phyloP scores from a whole-genome alignment of 2,888 invertebrate species.

The Napeogenes inachia region DNA sequence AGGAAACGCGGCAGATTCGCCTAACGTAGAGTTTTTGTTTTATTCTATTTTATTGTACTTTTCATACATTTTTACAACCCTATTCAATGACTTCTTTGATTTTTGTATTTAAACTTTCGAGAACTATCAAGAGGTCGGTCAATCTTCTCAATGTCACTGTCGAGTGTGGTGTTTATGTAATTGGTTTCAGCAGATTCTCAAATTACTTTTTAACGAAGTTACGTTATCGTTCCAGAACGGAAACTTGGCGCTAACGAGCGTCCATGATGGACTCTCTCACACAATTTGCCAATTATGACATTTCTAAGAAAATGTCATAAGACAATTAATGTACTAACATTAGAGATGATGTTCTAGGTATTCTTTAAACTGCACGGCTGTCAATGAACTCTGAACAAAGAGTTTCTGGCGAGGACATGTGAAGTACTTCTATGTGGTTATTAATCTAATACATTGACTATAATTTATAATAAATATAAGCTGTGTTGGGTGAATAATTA shows the following conservation, averaged over 20 bases:
- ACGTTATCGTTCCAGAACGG: constrained; percentile 28
- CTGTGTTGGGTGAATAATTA: neutral
- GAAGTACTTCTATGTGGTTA: no score
- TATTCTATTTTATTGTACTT: no score
- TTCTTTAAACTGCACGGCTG: neutral
- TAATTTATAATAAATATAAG: no score
- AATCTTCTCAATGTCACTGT: neutral
- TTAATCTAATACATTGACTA: no score
- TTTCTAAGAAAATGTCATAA: constrained; percentile 21
- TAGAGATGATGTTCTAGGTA: neutral
- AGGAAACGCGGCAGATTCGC: no score
- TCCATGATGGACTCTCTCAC: constrained; percentile 31
- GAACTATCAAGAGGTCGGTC: neutral
- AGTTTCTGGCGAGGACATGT: no score
- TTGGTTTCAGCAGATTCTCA: constrained; percentile 16
- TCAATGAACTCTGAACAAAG: neutral
- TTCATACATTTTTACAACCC: no score
- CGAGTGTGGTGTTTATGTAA: constrained; percentile 6
- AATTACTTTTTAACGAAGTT: constrained; percentile 27
- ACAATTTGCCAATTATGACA: constrained; percentile 18
- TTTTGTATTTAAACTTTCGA: no score
- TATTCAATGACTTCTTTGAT: no score
- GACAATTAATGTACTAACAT: constrained; percentile 7
- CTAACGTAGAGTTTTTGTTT: no score
- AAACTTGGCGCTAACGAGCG: constrained; percentile 31